phyloP scores from a whole-genome alignment of 2,888 invertebrate genomes.

The Marronus borbonicus region DNA sequence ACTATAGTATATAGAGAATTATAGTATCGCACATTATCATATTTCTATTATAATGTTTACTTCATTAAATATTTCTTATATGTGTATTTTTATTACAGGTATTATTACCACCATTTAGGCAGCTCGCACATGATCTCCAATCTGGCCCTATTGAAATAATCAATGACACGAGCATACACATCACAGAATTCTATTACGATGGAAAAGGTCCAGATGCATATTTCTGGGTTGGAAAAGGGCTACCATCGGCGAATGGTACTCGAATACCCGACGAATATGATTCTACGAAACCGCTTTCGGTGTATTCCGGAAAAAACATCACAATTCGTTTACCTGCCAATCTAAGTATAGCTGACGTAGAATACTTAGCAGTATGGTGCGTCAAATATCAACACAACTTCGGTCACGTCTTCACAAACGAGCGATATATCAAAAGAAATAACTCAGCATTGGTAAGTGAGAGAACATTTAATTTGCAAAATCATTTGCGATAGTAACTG shows the following conservation, averaged over 20 bases:
- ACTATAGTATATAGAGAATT: too few species aligned
- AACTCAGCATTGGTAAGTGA: constrained; percentile 37
- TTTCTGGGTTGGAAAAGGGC: constrained; percentile 57
- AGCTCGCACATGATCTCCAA: constrained; percentile 54
- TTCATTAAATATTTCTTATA: not conserved
- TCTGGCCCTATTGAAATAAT: constrained; percentile 57
- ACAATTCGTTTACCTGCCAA: constrained; percentile 53
- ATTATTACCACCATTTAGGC: constrained; percentile 51
- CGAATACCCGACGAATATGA: constrained; percentile 52
- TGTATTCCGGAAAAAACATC: constrained; percentile 53
- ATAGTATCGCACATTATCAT: too few species aligned
- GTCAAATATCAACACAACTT: constrained; percentile 48
- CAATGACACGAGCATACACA: constrained; percentile 53
- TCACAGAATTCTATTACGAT: constrained; percentile 57
- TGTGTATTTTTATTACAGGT: constrained; percentile 43
- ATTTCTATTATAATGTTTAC: not conserved
- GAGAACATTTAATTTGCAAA: not conserved
- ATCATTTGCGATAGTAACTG: too few species aligned
- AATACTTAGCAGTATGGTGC: constrained; percentile 58
- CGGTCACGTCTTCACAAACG: constrained; percentile 49
- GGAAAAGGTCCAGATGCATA: constrained; percentile 57
- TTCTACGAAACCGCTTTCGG: constrained; percentile 38
- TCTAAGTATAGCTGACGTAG: constrained; percentile 54
- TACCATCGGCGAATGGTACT: constrained; percentile 51
- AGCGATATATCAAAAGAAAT: constrained; percentile 35